Evolutionary conservation across 2,888 invertebrate species (phyloP).

Genomic region (Laspeyria flexula): DNA sequence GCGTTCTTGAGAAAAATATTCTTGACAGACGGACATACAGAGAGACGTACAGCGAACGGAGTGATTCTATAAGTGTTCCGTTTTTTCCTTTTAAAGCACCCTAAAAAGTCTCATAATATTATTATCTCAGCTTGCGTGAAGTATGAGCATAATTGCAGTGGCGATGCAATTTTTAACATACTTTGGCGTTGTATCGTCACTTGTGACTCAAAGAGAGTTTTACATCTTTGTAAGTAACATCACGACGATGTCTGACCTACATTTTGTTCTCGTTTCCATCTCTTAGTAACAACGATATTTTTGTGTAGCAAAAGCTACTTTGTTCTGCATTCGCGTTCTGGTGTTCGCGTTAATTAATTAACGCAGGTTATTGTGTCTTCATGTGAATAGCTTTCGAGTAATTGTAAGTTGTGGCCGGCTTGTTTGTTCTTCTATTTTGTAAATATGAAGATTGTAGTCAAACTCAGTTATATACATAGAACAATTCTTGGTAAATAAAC

Average conservation of each 20-base stretch:
- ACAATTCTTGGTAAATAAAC: too few relatives aligned
- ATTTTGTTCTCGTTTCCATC: conserved; percentile 65
- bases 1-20: too few relatives aligned
- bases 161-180: background rate
- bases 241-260: conserved; percentile 68
- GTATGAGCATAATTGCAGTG: too few relatives aligned
- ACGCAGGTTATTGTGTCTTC: conserved; percentile 37
- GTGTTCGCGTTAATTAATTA: conserved; percentile 76
- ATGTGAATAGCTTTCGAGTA: conserved; percentile 27
- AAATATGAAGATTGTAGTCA: too few relatives aligned
- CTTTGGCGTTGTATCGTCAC: conserved; percentile 21
- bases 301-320: conserved; percentile 69
- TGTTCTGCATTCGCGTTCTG: conserved; percentile 61
- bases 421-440: background rate
- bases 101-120: too few relatives aligned
- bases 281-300: conserved; percentile 72
- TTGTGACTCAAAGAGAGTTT: conserved; percentile 46
- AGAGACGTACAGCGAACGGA: too few relatives aligned
- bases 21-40: too few relatives aligned
- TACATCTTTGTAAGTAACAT: conserved; percentile 71
- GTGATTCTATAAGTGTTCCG: too few relatives aligned
- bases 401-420: conserved; percentile 5
- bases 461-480: too few relatives aligned
- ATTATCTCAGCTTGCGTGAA: too few relatives aligned
- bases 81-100: too few relatives aligned